Base-by-base conservation (phyloP, 2,797 vertebrate genomes). In the Cyprinodon diabolis region DNA sequence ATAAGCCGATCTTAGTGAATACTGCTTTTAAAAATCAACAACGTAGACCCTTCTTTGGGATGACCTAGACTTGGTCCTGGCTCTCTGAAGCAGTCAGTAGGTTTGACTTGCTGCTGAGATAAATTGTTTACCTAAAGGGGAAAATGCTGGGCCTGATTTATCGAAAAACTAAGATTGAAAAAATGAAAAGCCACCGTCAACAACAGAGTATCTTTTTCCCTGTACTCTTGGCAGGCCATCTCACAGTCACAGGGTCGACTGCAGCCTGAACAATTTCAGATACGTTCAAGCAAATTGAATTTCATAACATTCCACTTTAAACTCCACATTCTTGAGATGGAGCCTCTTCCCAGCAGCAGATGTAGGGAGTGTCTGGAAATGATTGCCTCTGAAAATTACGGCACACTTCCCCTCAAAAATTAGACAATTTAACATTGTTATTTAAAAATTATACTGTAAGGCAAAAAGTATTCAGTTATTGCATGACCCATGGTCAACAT, bases 281-380 rank as follows among this genome's bases (percentile, higher is more conserved):
- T 84, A 67, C 43, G 52, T 77, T 82, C 65, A 60, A 84, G 77
- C 72, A 85, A 90, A 90, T 87, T 81, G 58, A 84, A 90, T 91
- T 86, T 88, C 69, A 82, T 72, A 75, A 79, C 65, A 80, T 82
- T 84, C 47, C 72, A 79, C 76, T 82, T 82, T 79, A 54, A 86
- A 70, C 57, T 75, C 78, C 75, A 68, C 77, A 82, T 72, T 77
- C 68, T 70, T 74, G 4, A 80, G 68, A 82, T 78, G 75, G 70
- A 69, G 67, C 51, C 56, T 81, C 72, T 43, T 72, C 72, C 69
- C 77, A 66, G 85, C 77, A 74, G 57, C 82, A 89, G 75, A 85
- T 73, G 51, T 14, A 72, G 47, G 68, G 23, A 55, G 52, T 19
- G 23, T 9, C 60, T 69, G 45, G 49, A 57, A 71, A 69, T 11